Conservation (phyloP, 2,888 invertebrate species). For the Agonopterix arenella region DNA sequence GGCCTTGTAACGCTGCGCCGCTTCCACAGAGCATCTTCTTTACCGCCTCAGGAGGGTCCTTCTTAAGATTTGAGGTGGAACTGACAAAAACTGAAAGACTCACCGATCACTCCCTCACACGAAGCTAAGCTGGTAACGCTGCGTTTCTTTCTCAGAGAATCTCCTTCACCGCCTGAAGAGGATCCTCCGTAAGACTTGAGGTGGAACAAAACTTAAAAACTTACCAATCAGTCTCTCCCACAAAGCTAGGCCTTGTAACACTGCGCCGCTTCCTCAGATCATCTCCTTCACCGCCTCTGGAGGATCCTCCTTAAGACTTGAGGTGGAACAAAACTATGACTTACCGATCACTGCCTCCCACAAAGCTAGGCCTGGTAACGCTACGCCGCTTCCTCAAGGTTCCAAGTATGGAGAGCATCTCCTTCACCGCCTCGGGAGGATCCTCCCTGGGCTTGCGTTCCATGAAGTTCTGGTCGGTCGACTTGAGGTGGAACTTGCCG, state of each 20-base stretch:
- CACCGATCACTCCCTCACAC: too few relatives aligned
- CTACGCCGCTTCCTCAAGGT: conserved; percentile 50
- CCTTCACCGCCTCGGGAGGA: conserved; percentile 49
- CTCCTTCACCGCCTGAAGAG: conserved; percentile 48
- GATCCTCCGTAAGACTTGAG: conserved; percentile 31
- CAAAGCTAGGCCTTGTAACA: conserved; percentile 14
- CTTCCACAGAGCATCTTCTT: conserved; percentile 77
- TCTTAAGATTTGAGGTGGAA: conserved; percentile 75
- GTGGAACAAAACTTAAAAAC: too few relatives aligned
- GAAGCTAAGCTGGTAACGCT: conserved; percentile 19
- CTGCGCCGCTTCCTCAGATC: conserved; percentile 61
- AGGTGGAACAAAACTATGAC: conserved; percentile 75
- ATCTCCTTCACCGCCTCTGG: conserved; percentile 72
- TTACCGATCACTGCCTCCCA: not conserved
- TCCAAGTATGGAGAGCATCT: conserved; percentile 83
- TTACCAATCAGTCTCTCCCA: not conserved
- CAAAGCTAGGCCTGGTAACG: conserved; percentile 16
- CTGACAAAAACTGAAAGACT: too few relatives aligned
- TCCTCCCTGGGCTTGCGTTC: conserved; percentile 60
- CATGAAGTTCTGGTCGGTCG: conserved; percentile 77
- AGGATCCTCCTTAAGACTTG: conserved; percentile 53
- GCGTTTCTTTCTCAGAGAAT: conserved; percentile 72
- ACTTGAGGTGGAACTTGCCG: conserved; percentile 82
- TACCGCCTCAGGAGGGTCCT: conserved; percentile 37
- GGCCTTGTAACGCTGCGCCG: conserved; percentile 25